A percentile compares a stretch with the other conserved stretches of the same genome.
phyloP scores from a whole-genome alignment of 2,888 invertebrate genomes.

The Erynnis tages region DNA sequence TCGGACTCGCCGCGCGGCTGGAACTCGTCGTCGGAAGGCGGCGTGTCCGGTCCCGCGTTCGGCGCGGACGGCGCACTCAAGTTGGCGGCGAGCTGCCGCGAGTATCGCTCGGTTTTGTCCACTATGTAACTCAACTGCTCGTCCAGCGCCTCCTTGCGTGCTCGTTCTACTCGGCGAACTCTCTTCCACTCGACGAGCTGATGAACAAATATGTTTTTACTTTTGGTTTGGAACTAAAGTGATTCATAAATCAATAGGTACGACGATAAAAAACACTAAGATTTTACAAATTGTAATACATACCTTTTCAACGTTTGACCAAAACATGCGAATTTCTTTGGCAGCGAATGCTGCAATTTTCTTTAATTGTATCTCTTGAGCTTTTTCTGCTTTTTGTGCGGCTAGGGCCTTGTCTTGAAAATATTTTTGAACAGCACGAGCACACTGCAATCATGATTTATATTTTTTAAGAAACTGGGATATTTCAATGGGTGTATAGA shows the following conservation, averaged over 20 bases:
- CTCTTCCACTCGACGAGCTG: constrained; percentile 96
- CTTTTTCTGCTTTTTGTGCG: constrained; percentile 94
- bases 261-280: too few relatives aligned
- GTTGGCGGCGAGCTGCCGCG: constrained; percentile 93
- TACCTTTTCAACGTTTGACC: constrained; percentile 97
- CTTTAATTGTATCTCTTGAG: constrained; percentile 92
- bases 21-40: constrained; percentile 87
- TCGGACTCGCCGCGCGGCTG: constrained; percentile 86
- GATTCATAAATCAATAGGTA: too few relatives aligned
- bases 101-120: constrained; percentile 98
- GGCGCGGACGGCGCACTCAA: constrained; percentile 64
- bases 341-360: constrained; percentile 95
- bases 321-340: constrained; percentile 96
- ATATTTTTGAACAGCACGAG: constrained; percentile 94
- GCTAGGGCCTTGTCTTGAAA: constrained; percentile 95
- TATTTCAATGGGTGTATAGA: too few relatives aligned
- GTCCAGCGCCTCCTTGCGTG: constrained; percentile 96
- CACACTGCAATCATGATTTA: constrained; percentile 82
- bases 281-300: too few relatives aligned
- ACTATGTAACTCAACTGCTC: constrained; percentile 98
- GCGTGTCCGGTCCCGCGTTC: constrained; percentile 39
- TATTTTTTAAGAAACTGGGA: not conserved
- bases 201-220: too few relatives aligned
- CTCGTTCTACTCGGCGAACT: constrained; percentile 94
- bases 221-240: too few relatives aligned